Base-by-base conservation (phyloP, 2,797 vertebrate species). In the Chrosomus eos region DNA sequence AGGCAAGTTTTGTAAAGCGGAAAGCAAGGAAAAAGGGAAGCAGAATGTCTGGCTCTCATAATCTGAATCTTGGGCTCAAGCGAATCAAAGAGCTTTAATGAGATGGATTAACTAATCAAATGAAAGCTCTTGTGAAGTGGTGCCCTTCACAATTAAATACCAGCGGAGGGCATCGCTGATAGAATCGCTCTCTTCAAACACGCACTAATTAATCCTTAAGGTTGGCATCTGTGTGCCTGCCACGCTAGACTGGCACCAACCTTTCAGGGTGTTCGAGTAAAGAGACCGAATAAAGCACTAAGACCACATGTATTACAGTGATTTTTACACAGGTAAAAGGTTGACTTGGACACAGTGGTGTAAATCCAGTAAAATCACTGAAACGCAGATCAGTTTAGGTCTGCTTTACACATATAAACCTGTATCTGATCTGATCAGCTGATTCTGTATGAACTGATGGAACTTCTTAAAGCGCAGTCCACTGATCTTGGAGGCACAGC, bases 101-200 rank as follows among this genome's bases (percentile, higher is more conserved):
- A 86, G 84, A 86, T 60, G 87, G 86, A 89, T 89, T 88, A 88
- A 83, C 87, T 81, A 86, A 86, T 89, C 85, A 87, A 88, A 89
- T 67, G 81, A 80, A 71, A 84, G 79, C 71, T 80, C 88, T 80
- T 84, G 88, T 76, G 79, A 80, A 76, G 76, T 14, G 51, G 83
- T 86, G 84, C 87, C 83, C 89, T 88, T 80, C 85, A 85, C 89
- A 82, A 86, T 87, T 87, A 89, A 84, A 88, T 78, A 86, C 77
- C 84, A 81, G 81, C 40, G 40, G 89, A 88, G 88, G 83, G 77
- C 88, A 88, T 88, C 83, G 19, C 83, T 85, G 87, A 89, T 85
- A 75, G 76, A n/a, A 85, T 88, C 75, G 33, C 70, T 66, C 84
- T 83, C 80, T 83, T 79, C 86, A 89, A 89, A 87, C 83, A 85